Conservation (phyloP, 2,888 invertebrate species). For the Callyntrura sp. region DNA sequence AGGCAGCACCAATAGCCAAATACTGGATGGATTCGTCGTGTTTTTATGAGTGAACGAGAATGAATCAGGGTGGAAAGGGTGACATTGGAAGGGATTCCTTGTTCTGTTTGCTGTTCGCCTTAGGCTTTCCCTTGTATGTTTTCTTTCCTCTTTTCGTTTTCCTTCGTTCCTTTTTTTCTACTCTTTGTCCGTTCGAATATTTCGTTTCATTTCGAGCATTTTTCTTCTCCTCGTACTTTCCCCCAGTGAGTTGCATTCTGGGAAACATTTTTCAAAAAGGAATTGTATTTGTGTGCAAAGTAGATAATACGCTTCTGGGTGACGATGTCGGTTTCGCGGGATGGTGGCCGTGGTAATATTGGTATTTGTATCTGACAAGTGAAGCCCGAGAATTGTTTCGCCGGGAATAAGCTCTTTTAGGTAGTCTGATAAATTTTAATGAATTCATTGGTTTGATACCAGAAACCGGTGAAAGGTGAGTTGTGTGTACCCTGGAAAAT, state of each 20-base stretch:
- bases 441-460: no score
- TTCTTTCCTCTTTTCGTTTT: slow-evolving; percentile 3
- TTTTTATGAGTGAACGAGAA: slow-evolving; percentile 53
- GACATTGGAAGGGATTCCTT: slow-evolving; percentile 72
- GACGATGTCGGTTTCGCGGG: background rate
- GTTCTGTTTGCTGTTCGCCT: slow-evolving; percentile 70
- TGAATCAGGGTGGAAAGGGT: slow-evolving; percentile 68
- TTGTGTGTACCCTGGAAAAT: no score
- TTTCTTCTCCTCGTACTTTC: slow-evolving; percentile 9
- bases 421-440: no score
- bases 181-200: background rate
- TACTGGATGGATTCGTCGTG: slow-evolving; percentile 56
- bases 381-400: no score
- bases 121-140: slow-evolving; percentile 57
- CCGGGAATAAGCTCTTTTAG: no score
- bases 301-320: slow-evolving; percentile 2
- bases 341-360: background rate
- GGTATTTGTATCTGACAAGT: slow-evolving; percentile 49
- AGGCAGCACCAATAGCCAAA: slow-evolving; percentile 34
- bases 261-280: slow-evolving; percentile 22
- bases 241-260: background rate
- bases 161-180: background rate
- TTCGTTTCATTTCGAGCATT: background rate
- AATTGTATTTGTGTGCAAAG: slow-evolving; percentile 30
- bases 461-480: no score